phyloP scores from a whole-genome alignment of 2,797 vertebrate genomes.

The Eupleurogrammus muticus region DNA sequence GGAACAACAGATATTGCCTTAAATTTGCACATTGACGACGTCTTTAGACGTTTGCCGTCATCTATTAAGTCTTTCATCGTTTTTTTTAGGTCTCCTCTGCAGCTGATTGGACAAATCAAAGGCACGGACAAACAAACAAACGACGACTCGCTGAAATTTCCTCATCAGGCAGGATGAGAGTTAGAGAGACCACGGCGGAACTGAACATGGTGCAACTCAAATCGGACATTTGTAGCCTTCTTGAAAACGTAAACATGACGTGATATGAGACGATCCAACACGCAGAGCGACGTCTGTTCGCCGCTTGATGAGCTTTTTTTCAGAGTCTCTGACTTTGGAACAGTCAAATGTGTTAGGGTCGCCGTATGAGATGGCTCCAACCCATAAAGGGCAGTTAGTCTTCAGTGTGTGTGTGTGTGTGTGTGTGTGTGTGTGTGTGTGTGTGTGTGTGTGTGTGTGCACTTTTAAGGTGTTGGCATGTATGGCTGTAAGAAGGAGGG shows the following conservation, averaged over 20 bases:
- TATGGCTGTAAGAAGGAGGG: slow-evolving; percentile 83
- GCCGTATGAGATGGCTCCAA: slow-evolving; percentile 66
- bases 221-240: slow-evolving; percentile 49
- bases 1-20: slow-evolving; percentile 36
- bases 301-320: slow-evolving; percentile 38
- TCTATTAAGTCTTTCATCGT: slow-evolving; percentile 12
- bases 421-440: slow-evolving; percentile 34
- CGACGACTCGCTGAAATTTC: slow-evolving; percentile 34
- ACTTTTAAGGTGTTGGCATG: slow-evolving; percentile 73
- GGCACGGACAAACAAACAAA: slow-evolving; percentile 76
- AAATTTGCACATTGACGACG: slow-evolving; percentile 20
- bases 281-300: slow-evolving; percentile 27
- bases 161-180: slow-evolving; percentile 42
- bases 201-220: slow-evolving; percentile 52
- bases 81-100: slow-evolving; percentile 49
- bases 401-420: slow-evolving; percentile 45
- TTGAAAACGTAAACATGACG: slow-evolving; percentile 70
- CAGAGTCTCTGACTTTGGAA: slow-evolving; percentile 65
- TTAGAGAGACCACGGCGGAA: slow-evolving; percentile 36
- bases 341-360: slow-evolving; percentile 61
- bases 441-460: slow-evolving; percentile 37
- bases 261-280: slow-evolving; percentile 50
- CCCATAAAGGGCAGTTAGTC: slow-evolving; percentile 70
- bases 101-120: slow-evolving; percentile 73
- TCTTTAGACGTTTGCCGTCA: slow-evolving; percentile 7